phyloP scores from a whole-genome alignment of 2,113 vertebrate species.

The Nyctibius bracteatus region DNA sequence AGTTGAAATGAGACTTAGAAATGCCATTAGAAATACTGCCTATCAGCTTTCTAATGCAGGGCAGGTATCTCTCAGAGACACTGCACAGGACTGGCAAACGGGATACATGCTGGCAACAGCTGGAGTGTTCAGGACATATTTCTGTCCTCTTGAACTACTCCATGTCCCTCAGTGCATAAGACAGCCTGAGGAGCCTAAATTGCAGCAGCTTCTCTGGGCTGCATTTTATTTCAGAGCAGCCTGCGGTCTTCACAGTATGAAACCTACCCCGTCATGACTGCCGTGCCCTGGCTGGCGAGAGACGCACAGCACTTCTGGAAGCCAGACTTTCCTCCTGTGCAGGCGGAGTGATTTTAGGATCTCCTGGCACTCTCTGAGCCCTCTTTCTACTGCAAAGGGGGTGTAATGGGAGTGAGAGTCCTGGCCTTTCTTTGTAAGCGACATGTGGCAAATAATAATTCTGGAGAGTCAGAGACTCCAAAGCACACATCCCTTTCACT shows the following conservation, averaged over 20 bases:
- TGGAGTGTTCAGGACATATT: not conserved
- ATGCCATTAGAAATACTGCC: not conserved
- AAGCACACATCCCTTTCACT: not conserved
- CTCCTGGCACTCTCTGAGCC: not conserved
- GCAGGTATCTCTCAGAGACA: not conserved
- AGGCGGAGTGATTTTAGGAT: not conserved
- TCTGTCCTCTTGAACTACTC: not conserved
- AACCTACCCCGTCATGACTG: not conserved
- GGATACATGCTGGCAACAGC: not conserved
- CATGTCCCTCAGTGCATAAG: not conserved
- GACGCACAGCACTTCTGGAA: not conserved
- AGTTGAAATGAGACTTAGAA: slow-evolving; percentile 3
- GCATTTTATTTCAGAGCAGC: not conserved
- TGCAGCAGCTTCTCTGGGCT: not conserved
- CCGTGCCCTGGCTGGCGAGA: not conserved
- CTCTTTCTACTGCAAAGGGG: not conserved
- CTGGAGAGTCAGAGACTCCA: not conserved
- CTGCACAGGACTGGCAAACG: not conserved
- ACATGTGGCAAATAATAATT: not conserved
- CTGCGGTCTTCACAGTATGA: not conserved
- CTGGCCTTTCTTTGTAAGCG: not conserved
- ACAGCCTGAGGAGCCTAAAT: not conserved
- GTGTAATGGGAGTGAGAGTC: not conserved
- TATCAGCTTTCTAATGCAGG: not conserved
- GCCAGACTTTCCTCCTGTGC: not conserved